These are phyloP conservation scores for Camponotus vicinus DNA, from an alignment of 1,140 invertebrate genomes.

Conservation along the genomic window DNA sequence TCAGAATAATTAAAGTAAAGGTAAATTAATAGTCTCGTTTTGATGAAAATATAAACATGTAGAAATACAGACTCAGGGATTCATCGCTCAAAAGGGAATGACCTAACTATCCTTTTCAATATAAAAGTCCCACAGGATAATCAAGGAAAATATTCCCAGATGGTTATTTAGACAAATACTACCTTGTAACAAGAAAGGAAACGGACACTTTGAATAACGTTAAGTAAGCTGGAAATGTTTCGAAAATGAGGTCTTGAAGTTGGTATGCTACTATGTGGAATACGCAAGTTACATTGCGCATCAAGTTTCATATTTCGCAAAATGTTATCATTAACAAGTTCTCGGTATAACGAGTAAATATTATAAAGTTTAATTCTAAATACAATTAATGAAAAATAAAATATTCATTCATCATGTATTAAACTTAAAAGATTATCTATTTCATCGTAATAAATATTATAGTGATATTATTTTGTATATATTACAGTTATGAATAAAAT, in stretches of 20 bases:
- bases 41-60: no score
- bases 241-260: constrained; percentile 53
- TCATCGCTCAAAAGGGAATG: not conserved
- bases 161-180: constrained; percentile 54
- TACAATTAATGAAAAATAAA: not conserved
- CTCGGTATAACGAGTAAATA: not conserved
- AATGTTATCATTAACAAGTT: not conserved
- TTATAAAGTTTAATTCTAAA: not conserved
- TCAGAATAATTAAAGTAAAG: not conserved
- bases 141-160: constrained; percentile 47
- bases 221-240: constrained; percentile 50
- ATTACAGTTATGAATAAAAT: not conserved
- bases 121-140: constrained; percentile 49
- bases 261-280: constrained; percentile 9
- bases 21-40: no score
- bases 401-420: not conserved
- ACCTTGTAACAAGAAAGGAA: constrained; percentile 68
- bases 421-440: not conserved
- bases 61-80: not conserved
- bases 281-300: not conserved
- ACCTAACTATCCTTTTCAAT: constrained; percentile 41
- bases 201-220: constrained; percentile 62
- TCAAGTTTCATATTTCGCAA: constrained; percentile 32
- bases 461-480: not conserved
- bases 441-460: not conserved